Conservation (phyloP, 2,797 vertebrate genomes). For the Onychomys torridus region DNA sequence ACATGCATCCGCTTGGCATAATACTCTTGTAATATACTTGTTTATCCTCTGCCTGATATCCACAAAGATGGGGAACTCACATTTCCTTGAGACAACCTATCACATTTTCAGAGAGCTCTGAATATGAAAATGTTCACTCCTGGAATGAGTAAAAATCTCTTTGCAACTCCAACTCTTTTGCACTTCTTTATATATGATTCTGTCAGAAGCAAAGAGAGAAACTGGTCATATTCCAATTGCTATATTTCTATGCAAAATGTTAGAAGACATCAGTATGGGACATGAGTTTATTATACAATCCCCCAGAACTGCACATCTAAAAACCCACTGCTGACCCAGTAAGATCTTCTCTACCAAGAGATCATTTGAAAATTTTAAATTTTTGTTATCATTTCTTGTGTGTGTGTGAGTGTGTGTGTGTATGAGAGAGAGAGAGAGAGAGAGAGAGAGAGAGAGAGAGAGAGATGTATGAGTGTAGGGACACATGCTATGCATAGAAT, state of each 20-base stretch:
- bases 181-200: constrained; percentile 60
- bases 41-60: constrained; percentile 11
- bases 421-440: too few species aligned
- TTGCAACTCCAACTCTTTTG: constrained; percentile 66
- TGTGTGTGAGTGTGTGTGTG: not conserved
- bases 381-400: not conserved
- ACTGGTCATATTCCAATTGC: constrained; percentile 48
- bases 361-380: not conserved
- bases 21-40: not conserved
- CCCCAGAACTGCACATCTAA: constrained; percentile 19
- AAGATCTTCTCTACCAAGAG: constrained; percentile 14
- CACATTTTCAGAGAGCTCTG: constrained; percentile 28
- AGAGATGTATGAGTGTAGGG: not conserved
- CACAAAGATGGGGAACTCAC: not conserved
- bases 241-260: constrained; percentile 62
- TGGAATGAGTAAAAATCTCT: constrained; percentile 38
- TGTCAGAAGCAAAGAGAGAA: constrained; percentile 65
- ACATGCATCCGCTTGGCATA: not conserved
- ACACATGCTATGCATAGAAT: not conserved
- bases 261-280: constrained; percentile 14
- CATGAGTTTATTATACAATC: constrained; percentile 51
- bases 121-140: constrained; percentile 59
- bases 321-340: not conserved
- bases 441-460: too few species aligned
- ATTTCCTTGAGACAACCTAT: constrained; percentile 39